Evolutionary conservation across 2,113 vertebrate species (phyloP).

Genomic region (Cochlearius cochlearius): DNA sequence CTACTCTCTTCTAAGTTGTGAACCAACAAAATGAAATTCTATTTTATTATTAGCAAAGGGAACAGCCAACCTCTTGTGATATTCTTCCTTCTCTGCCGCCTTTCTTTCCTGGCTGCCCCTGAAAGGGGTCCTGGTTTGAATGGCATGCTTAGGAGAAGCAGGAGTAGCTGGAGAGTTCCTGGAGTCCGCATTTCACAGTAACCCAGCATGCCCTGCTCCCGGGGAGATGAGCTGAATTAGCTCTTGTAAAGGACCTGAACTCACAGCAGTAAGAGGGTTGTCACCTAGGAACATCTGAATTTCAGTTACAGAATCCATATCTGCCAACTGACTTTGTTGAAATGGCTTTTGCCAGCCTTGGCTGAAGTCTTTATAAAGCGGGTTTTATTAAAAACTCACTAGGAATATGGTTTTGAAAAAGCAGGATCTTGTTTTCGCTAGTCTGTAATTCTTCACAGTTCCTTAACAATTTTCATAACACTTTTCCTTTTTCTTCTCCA

Average conservation of each 20-base stretch:
- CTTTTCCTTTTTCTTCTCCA: not conserved
- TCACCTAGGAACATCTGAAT: not conserved
- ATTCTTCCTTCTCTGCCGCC: not conserved
- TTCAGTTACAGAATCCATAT: not conserved
- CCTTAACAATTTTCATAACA: not conserved
- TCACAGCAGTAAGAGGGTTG: not conserved
- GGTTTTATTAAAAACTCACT: not conserved
- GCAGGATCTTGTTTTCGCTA: not conserved
- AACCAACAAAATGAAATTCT: not conserved
- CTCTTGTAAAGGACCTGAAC: not conserved
- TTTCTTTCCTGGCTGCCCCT: not conserved
- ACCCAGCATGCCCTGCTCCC: not conserved
- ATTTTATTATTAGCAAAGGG: not conserved
- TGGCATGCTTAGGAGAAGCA: accelerated
- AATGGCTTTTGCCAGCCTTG: not conserved
- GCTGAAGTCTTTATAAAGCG: not conserved
- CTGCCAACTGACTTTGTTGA: not conserved
- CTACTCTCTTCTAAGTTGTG: not conserved
- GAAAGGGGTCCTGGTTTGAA: not conserved
- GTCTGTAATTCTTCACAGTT: not conserved
- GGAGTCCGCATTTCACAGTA: not conserved
- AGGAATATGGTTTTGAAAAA: not conserved
- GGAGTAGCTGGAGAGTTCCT: not conserved
- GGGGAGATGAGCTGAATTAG: not conserved
- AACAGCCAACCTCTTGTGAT: not conserved